A percentile compares a stretch with the other conserved stretches of the same genome.
phyloP scores from a whole-genome alignment of 1,140 invertebrate species.

The Elymnias hypermnestra region DNA sequence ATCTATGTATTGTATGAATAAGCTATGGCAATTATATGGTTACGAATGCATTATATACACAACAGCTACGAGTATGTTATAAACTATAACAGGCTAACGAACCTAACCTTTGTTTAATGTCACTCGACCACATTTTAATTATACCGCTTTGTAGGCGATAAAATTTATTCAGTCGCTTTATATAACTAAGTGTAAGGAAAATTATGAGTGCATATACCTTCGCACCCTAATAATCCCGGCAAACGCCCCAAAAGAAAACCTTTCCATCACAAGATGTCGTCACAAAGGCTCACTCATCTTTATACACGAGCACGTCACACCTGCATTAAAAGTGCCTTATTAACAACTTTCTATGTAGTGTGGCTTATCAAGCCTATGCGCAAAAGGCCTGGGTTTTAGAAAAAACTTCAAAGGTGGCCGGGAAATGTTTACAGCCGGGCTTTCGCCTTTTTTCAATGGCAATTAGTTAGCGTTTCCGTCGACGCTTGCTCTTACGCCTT shows the following conservation, averaged over 20 bases:
- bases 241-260: slow-evolving; percentile 51
- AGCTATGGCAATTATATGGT: too few relatives aligned
- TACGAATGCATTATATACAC: too few relatives aligned
- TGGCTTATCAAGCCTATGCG: slow-evolving; percentile 62
- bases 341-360: slow-evolving; percentile 57
- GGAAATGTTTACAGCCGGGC: slow-evolving; percentile 68
- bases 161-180: not conserved
- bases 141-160: not conserved
- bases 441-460: slow-evolving; percentile 74
- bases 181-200: slow-evolving; percentile 3
- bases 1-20: too few relatives aligned
- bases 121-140: slow-evolving; percentile 3
- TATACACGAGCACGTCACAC: slow-evolving; percentile 51
- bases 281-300: slow-evolving; percentile 52
- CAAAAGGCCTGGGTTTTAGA: slow-evolving; percentile 49
- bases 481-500: slow-evolving; percentile 61
- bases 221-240: slow-evolving; percentile 29
- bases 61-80: too few relatives aligned
- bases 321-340: slow-evolving; percentile 69
- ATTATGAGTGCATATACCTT: slow-evolving; percentile 10
- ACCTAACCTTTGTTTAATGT: not conserved
- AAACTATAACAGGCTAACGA: not conserved
- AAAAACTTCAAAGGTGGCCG: slow-evolving; percentile 64
- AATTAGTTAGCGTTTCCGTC: slow-evolving; percentile 66
- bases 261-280: slow-evolving; percentile 35